phyloP scores from a whole-genome alignment of 2,797 vertebrate species.

The Malurus leucopterus region DNA sequence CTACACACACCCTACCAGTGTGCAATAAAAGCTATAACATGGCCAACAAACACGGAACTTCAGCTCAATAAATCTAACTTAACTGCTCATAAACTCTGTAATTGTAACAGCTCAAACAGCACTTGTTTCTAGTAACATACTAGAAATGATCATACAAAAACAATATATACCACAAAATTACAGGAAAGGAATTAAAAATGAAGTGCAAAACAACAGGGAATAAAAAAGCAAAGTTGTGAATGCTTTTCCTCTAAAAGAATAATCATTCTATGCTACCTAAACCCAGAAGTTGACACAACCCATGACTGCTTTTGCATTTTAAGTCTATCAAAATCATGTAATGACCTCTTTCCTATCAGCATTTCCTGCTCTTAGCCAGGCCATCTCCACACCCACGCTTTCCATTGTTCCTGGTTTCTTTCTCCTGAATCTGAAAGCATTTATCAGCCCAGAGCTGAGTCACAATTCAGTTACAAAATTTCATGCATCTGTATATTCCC shows the following conservation, averaged over 20 bases:
- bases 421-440: background rate
- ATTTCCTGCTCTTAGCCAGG: background rate
- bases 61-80: background rate
- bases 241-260: background rate
- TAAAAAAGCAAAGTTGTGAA: background rate
- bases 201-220: background rate
- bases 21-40: background rate
- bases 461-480: background rate
- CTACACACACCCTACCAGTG: background rate
- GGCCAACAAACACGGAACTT: background rate
- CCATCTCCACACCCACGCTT: background rate
- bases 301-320: background rate
- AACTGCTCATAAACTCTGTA: background rate
- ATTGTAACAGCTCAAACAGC: background rate
- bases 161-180: background rate
- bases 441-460: background rate
- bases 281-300: background rate
- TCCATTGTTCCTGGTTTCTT: background rate
- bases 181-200: background rate
- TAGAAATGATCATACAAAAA: background rate
- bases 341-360: background rate
- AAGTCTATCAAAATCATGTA: background rate
- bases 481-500: background rate
- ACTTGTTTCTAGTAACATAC: background rate
- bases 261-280: background rate